Percentiles rank a stretch among this genome's conserved stretches.
Evolutionary conservation across 2,888 invertebrate species (phyloP).

Genomic region (Pheosia tremula): DNA sequence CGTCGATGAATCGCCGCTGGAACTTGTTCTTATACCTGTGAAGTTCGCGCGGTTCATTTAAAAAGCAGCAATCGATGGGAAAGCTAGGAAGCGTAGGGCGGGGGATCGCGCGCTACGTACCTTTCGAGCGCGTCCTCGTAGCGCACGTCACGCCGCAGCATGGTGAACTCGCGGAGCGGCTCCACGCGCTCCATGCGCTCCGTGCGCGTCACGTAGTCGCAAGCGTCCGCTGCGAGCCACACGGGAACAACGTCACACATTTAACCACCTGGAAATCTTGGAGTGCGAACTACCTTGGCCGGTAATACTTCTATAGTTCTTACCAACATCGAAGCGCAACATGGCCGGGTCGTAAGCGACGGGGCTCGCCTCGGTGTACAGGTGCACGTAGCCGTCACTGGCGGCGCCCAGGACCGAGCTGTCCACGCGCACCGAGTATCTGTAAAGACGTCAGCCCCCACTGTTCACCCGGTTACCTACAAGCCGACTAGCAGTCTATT

Average conservation of each 20-base stretch:
- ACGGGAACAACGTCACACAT: background rate
- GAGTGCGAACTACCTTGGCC: too few species aligned
- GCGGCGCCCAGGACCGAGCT: conserved; percentile 67
- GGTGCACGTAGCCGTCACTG: conserved; percentile 67
- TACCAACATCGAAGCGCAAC: conserved; percentile 57
- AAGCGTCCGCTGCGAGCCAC: conserved; percentile 50
- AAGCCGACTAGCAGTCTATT: too few species aligned
- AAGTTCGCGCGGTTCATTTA: background rate
- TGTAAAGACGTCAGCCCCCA: conserved; percentile 27
- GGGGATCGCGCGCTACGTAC: conserved; percentile 32
- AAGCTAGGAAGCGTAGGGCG: background rate
- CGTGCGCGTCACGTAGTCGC: conserved; percentile 48
- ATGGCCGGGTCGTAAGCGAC: conserved; percentile 40
- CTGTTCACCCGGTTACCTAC: background rate
- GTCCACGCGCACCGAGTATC: conserved; percentile 68
- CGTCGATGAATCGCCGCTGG: conserved; percentile 57
- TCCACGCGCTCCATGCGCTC: conserved; percentile 55
- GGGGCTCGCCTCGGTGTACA: conserved; percentile 52
- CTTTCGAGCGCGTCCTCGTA: conserved; percentile 45
- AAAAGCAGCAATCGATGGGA: background rate
- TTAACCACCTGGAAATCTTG: background rate
- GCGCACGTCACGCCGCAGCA: conserved; percentile 54
- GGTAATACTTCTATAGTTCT: conserved; percentile 5
- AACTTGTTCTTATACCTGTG: conserved; percentile 54
- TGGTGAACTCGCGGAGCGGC: conserved; percentile 68